Conservation (phyloP, 2,797 vertebrate genomes). For the Oreonectes daqikongensis region DNA sequence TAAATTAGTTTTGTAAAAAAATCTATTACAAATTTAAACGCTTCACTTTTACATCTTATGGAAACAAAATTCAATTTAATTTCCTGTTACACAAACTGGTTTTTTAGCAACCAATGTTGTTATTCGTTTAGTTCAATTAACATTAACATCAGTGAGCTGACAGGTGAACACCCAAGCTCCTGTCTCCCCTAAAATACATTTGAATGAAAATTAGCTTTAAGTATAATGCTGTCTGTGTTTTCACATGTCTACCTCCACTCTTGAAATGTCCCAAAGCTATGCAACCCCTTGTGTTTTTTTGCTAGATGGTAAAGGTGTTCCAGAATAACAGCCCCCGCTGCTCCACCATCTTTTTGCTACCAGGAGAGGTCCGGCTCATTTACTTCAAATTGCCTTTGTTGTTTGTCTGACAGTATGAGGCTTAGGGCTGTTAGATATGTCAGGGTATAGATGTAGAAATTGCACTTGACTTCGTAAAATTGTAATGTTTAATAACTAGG, state of each 20-base stretch:
- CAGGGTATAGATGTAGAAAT: background rate
- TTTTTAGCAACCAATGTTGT: background rate
- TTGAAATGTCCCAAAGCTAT: slow-evolving; percentile 62
- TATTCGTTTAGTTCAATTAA: background rate
- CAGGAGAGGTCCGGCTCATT: slow-evolving; percentile 80
- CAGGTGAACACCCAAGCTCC: background rate
- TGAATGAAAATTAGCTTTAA: slow-evolving; percentile 2
- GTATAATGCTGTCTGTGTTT: slow-evolving; percentile 41
- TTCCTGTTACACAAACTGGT: background rate
- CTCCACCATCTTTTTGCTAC: slow-evolving; percentile 78
- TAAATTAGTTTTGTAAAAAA: background rate
- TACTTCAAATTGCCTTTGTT: slow-evolving; percentile 68
- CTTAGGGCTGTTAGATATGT: background rate
- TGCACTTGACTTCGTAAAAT: too few species aligned
- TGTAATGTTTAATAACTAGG: background rate
- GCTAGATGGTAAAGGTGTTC: slow-evolving; percentile 84
- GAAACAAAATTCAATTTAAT: background rate
- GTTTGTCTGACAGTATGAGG: slow-evolving; percentile 57
- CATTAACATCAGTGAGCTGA: background rate
- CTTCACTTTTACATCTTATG: background rate
- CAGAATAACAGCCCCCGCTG: slow-evolving; percentile 81
- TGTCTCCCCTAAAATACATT: background rate
- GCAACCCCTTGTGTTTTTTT: slow-evolving; percentile 72
- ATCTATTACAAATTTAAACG: too few species aligned
- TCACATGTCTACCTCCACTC: slow-evolving; percentile 48